Percentiles rank a stretch among this genome's conserved stretches.
Conservation (phyloP, 2,888 invertebrate species). For the Patella ulyssiponensis region DNA sequence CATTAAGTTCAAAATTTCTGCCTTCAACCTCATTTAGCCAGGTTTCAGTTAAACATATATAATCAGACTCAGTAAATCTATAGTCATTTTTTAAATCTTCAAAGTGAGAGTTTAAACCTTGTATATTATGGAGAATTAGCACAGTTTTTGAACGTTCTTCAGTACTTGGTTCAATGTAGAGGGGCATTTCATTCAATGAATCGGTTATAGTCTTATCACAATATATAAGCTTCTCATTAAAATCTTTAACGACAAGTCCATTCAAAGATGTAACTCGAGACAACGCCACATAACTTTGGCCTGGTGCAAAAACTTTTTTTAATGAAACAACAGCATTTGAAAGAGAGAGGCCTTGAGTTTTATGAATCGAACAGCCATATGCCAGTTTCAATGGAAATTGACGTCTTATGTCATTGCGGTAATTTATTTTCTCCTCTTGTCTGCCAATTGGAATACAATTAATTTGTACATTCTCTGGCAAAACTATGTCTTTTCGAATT, state of each 20-base stretch:
- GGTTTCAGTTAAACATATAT: conserved; percentile 29
- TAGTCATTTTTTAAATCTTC: conserved; percentile 21
- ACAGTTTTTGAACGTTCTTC: background rate
- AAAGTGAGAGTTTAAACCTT: conserved; percentile 24
- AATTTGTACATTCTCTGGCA: conserved; percentile 1
- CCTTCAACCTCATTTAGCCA: conserved; percentile 15
- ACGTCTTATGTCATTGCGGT: conserved; percentile 14
- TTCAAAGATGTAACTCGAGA: conserved; percentile 28
- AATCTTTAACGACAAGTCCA: conserved; percentile 24
- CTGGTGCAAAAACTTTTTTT: conserved; percentile 25
- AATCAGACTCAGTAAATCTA: conserved; percentile 20
- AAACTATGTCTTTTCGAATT: background rate
- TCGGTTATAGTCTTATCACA: conserved; percentile 23
- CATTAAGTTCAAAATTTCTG: background rate
- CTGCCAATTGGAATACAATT: conserved; percentile 16
- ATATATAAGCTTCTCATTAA: conserved; percentile 25
- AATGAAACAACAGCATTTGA: conserved; percentile 25
- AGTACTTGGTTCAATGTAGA: background rate
- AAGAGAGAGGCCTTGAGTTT: conserved; percentile 30
- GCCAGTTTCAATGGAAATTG: conserved; percentile 28
- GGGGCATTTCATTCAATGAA: conserved; percentile 16
- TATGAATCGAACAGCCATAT: conserved; percentile 33
- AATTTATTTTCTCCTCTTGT: conserved; percentile 14
- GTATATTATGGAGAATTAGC: conserved; percentile 25
- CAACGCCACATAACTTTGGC: conserved; percentile 36